phyloP scores from a whole-genome alignment of 2,113 vertebrate genomes.

The Odobenus rosmarus region DNA sequence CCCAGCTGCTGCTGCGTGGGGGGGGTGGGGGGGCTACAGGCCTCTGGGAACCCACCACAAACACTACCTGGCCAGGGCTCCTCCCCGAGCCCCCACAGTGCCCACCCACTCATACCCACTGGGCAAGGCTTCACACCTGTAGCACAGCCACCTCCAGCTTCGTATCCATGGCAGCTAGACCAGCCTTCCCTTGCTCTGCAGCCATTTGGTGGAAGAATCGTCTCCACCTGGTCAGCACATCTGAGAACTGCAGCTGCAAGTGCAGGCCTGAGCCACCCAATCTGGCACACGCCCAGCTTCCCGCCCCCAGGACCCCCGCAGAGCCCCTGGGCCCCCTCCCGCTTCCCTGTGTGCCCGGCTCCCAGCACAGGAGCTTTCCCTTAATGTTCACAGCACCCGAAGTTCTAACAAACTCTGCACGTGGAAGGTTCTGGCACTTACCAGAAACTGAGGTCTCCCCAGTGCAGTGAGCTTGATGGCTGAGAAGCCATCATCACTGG shows the following conservation, averaged over 20 bases:
- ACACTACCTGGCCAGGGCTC: neutral
- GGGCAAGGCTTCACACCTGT: conserved; percentile 85
- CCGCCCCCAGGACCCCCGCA: neutral
- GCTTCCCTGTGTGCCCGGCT: accelerated
- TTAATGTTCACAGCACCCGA: neutral
- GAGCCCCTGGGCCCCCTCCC: neutral
- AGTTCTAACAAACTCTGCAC: neutral
- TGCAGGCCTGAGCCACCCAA: neutral
- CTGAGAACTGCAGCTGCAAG: conserved; percentile 92
- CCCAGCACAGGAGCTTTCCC: neutral
- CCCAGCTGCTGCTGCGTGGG: neutral
- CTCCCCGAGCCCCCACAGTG: neutral
- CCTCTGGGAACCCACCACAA: neutral
- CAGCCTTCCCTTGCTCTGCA: conserved; percentile 87
- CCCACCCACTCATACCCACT: neutral
- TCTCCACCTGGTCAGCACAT: conserved; percentile 93
- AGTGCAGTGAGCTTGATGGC: conserved; percentile 95
- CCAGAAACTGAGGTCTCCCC: conserved; percentile 95
- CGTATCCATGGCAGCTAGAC: conserved; percentile 84
- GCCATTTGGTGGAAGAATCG: conserved; percentile 92
- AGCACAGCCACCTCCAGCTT: conserved; percentile 90
- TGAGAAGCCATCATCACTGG: conserved; percentile 90
- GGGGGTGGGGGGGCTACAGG: neutral
- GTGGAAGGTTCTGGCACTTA: conserved; percentile 78
- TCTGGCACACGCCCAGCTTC: accelerated